Evolutionary conservation across 2,888 invertebrate species (phyloP), one percentile per base, ranked within the genome.

Genomic region (Norana najaformis): DNA sequence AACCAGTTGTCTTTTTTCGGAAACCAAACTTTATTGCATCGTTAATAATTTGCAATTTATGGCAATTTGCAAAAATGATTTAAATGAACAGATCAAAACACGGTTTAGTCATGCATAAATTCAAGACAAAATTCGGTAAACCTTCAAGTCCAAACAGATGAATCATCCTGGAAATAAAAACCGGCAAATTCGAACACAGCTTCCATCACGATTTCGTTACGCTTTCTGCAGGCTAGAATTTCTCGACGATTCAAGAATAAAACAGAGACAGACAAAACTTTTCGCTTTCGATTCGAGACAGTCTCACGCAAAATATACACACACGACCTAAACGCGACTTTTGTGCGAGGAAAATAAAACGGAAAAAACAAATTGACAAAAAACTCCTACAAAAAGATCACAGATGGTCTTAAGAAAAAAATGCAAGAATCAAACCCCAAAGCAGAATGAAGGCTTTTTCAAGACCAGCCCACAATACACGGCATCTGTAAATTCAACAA

Each of bases 31-130:
- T 90, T 83, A 88, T 41, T 88, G 88, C 47, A 90, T 37, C 47
- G 53, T 41, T 88, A 88, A 38, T 88, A 90, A 53, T 69, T 69
- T 69, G 69, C 69, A 69, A 69, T 69, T 53, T 69, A 69, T 69
- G 69, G n/a, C n/a, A 69, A 69, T 69, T 69, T 69, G 69, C 69
- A 69, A 69, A 53, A 69, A 69, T 1, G 30, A 69, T n/a, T 69
- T n/a, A 69, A 69, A 69, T 8, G 16, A 69, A 69, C 30, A 30
- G 69, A 11, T 69, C 69, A 69, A 69, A 69, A 30, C 30, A 69
- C n/a, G 69, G 30, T n/a, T n/a, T 69, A 69, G 30, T 69, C n/a
- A n/a, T n/a, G 69, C 69, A 69, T n/a, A 69, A n/a, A 69, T 69
- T 69, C 69, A 69, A 69, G 69, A n/a, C 69, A 69, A 69, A 69